phyloP scores from a whole-genome alignment of 2,888 invertebrate genomes.

The Drosophila greeni region DNA sequence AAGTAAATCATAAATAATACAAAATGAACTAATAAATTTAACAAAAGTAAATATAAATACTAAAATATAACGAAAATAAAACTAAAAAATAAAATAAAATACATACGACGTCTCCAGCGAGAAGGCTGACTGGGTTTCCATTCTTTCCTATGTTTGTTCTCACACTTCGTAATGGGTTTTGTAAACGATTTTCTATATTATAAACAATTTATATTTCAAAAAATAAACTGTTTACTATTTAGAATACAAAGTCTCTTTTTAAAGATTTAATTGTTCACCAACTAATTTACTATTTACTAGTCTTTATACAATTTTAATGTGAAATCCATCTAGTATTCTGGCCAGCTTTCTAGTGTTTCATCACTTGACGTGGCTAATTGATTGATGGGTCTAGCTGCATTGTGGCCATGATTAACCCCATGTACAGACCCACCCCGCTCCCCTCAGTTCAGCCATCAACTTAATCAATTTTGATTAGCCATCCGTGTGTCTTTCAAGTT shows the following conservation, averaged over 20 bases:
- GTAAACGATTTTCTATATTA: neutral
- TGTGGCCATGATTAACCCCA: neutral
- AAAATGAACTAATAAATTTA: neutral
- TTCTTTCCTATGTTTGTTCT: neutral
- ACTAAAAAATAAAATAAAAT: slow-evolving; percentile 26
- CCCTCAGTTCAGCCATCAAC: slow-evolving; percentile 4
- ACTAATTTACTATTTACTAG: neutral
- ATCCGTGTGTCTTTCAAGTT: slow-evolving; percentile 21
- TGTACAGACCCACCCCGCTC: too few species aligned
- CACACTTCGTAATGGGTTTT: neutral
- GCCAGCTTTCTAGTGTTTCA: too few species aligned
- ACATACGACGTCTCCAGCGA: slow-evolving; percentile 54
- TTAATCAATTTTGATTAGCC: slow-evolving; percentile 57
- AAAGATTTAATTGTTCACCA: neutral
- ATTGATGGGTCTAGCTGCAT: slow-evolving; percentile 30
- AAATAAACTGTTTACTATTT: neutral
- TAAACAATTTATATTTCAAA: neutral
- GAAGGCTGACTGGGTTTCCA: slow-evolving; percentile 15
- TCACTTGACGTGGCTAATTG: slow-evolving; percentile 21
- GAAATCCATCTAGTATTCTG: neutral
- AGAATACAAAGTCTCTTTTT: neutral
- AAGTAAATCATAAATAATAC: neutral
- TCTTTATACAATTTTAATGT: neutral
- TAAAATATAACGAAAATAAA: neutral
- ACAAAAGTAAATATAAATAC: too few species aligned